Percentiles rank a stretch among this genome's conserved stretches.
Evolutionary conservation across 64 coral and sea anemone genomes (phyloP).

Genomic region (Stichodactyla mertensii): DNA sequence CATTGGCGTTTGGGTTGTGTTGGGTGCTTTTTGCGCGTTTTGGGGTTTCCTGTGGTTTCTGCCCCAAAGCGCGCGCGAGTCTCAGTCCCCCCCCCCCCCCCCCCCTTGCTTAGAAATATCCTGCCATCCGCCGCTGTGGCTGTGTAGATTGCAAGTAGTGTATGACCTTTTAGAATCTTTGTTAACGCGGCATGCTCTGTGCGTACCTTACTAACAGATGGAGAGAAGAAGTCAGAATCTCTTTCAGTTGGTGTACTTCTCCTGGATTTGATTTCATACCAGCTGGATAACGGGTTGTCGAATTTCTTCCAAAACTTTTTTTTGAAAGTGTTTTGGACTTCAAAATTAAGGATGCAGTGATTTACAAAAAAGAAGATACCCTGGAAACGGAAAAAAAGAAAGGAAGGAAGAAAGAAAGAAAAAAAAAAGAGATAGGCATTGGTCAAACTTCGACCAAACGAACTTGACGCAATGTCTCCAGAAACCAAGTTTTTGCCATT

Average conservation of each 20-base stretch:
- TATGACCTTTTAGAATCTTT: no score
- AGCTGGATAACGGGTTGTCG: background rate
- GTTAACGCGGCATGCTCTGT: background rate
- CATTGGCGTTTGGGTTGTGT: no score
- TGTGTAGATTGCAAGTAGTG: no score
- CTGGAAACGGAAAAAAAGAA: conserved; percentile 32
- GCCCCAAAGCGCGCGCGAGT: no score
- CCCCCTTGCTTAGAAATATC: no score
- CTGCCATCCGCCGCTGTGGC: no score
- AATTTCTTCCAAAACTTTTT: conserved; percentile 16
- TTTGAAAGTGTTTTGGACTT: conserved; percentile 36
- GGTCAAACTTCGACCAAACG: background rate
- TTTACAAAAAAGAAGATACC: conserved; percentile 63
- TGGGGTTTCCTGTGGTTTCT: no score
- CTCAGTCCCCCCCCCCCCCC: no score
- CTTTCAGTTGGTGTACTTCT: background rate
- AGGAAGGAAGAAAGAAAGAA: background rate
- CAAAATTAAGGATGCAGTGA: conserved; percentile 42
- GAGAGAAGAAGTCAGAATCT: background rate
- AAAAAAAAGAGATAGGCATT: background rate
- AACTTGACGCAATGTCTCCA: no score
- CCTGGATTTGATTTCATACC: background rate
- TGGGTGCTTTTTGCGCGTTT: no score
- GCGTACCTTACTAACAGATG: background rate
- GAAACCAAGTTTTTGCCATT: no score